phyloP scores from a whole-genome alignment of 2,888 invertebrate species.

The Monoplex corrugatus region DNA sequence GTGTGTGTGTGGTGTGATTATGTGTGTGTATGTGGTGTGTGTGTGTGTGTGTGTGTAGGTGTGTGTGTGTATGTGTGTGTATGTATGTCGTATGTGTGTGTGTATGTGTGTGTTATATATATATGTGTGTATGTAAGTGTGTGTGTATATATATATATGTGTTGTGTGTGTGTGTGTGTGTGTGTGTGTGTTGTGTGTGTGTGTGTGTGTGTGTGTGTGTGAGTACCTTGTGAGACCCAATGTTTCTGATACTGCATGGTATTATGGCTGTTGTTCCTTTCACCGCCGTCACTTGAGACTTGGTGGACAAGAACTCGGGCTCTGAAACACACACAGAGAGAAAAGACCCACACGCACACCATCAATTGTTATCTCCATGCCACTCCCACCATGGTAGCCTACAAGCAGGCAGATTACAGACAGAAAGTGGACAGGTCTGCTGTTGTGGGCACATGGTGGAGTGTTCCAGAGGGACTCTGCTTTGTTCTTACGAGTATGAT shows the following conservation, averaged over 20 bases:
- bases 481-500: no score
- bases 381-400: not conserved
- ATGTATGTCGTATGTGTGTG: no score
- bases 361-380: not conserved
- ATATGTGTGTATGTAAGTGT: not conserved
- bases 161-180: not conserved
- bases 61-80: no score
- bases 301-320: slow-evolving; percentile 39
- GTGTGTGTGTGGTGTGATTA: not conserved
- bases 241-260: slow-evolving; percentile 51
- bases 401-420: not conserved
- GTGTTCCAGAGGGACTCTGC: not conserved
- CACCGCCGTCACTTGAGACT: slow-evolving; percentile 51
- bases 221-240: slow-evolving; percentile 29
- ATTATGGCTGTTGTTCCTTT: slow-evolving; percentile 48
- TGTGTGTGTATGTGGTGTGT: not conserved
- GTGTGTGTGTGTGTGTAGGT: not conserved
- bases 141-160: not conserved
- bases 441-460: not conserved
- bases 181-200: not conserved
- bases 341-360: not conserved
- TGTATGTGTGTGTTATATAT: slow-evolving; percentile 7
- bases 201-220: slow-evolving; percentile 14
- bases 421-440: not conserved
- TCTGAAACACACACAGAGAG: not conserved